Evolutionary conservation across 2,797 vertebrate genomes (phyloP), one percentile per base, ranked within the genome.

Genomic region (Parauchenoglanis ngamensis): DNA sequence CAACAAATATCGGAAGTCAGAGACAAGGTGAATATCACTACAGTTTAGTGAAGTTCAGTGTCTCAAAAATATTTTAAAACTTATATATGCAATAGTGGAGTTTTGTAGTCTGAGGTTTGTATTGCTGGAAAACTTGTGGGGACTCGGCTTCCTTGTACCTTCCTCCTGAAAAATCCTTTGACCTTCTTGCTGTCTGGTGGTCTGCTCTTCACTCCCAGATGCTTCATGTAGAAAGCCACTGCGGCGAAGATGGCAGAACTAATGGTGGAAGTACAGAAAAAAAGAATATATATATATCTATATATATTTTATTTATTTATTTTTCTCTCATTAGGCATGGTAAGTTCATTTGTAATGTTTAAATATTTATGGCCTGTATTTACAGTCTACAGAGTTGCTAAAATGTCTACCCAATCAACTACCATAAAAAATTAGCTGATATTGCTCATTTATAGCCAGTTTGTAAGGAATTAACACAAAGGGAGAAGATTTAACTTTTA

Each of bases 121-220:
- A 2, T 52, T 31, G 19, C 28, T 21, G 21, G 76, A 78, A 57
- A 11, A 28, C 28, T 23, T 57, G 7, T 56, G 77, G 10, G 23
- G 31, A 59, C 54, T 61, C 19, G 5, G 28, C 8, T 1, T 35
- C 15, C 15, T 59, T 52, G 11, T 83, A 97, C 97, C 96, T 97
- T 98, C 72, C 95, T 97, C 86, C 95, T 95, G 93, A 97, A 98
- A 93, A 97, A 97, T 67, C 96, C 95, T 91, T 94, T 97, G 0
- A 96, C 94, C 92, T 98, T 98, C 94, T 98, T 98, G 91, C 94
- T 96, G 92, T 98, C 97, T 0, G 94, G 94, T 0, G 94, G 91
- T 91, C 96, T 96, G 91, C 94, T 96, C 93, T 97, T 97, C 49
- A 98, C 97, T 28, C 97, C 97, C 0, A 98, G 95, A 85, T 97